Evolutionary conservation across 2,113 vertebrate species (phyloP), one percentile per base, ranked within the genome.

Genomic region (Gnathochromis pfefferi): DNA sequence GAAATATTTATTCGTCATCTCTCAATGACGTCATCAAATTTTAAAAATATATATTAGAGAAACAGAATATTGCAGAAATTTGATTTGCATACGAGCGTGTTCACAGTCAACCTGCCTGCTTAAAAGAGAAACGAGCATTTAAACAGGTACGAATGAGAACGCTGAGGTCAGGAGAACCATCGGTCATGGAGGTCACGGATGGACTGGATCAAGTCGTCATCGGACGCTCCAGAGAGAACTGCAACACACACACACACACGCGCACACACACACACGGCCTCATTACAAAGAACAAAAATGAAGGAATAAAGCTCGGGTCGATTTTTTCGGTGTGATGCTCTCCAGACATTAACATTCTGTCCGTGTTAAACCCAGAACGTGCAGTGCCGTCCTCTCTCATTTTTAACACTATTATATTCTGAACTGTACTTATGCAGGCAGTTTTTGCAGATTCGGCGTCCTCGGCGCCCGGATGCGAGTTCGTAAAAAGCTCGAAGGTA

Each of bases 391-490:
- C 16, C 55, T 28, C 23, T 16, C 55, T 11, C 31, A 63, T 0
- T n/a, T 58, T 31, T 60, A 60, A 9, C 57, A 60, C 31, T 1
- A 60, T 60, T 31, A 60, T 1, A 31, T 31, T 60, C 3, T 31
- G 57, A 60, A 19, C 1, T 33, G 58, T 33, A 63, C 9, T 0
- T 0, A 19, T 63, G 58, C 58, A 0, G 58, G 58, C 9, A 0
- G 58, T 11, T 33, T 63, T 60, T 60, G 57, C 16, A 63, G 9
- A 63, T 60, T 19, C 0, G 28, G 57, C 2, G 2, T 63, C 9
- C 5, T 63, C 9, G 1, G 28, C 6, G 5, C 17, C 26, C 8
- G 0, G 3, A 60, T 31, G 26, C 0, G 9, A 19, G 31, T 3
- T 63, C 10, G 58, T 11, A 63, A 63, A 63, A 35, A 60, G 2